A percentile compares a stretch with the other conserved stretches of the same genome.
phyloP scores from a whole-genome alignment of 2,888 invertebrate genomes.

The Petrolisthes cinctipes region DNA sequence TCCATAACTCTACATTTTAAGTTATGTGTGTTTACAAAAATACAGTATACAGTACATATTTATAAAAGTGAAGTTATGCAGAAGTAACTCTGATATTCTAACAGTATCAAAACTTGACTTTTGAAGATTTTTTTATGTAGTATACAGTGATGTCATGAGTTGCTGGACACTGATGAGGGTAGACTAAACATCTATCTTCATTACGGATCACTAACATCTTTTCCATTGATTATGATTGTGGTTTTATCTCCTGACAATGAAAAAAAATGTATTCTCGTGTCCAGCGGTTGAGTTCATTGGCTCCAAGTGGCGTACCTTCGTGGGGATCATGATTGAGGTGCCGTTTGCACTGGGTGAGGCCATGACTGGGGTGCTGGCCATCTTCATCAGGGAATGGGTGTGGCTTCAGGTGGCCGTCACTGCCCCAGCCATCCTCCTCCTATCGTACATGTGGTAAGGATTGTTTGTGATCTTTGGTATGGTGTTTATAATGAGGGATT shows the following conservation, averaged over 20 bases:
- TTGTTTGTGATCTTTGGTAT: no score
- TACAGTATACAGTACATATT: no score
- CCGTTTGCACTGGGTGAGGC: constrained; percentile 65
- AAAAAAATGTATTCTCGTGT: constrained; percentile 2
- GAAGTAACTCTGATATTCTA: no score
- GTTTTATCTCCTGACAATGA: neutral
- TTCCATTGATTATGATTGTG: neutral
- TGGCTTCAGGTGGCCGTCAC: constrained; percentile 60
- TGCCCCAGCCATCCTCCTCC: constrained; percentile 61
- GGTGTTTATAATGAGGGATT: no score
- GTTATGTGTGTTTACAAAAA: no score
- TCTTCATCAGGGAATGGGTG: constrained; percentile 65
- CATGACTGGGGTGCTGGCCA: constrained; percentile 59
- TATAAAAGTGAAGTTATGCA: no score
- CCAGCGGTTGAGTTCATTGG: constrained; percentile 63
- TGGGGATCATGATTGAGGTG: constrained; percentile 62
- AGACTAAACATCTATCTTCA: neutral
- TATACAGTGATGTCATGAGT: no score
- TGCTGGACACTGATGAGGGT: neutral
- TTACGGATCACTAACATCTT: neutral
- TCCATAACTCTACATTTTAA: no score
- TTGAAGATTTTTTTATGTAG: no score
- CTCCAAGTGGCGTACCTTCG: constrained; percentile 59
- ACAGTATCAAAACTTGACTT: no score
- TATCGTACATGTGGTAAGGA: constrained; percentile 59